Conservation (phyloP, 2,797 vertebrate species). For the Pristis pectinata region DNA sequence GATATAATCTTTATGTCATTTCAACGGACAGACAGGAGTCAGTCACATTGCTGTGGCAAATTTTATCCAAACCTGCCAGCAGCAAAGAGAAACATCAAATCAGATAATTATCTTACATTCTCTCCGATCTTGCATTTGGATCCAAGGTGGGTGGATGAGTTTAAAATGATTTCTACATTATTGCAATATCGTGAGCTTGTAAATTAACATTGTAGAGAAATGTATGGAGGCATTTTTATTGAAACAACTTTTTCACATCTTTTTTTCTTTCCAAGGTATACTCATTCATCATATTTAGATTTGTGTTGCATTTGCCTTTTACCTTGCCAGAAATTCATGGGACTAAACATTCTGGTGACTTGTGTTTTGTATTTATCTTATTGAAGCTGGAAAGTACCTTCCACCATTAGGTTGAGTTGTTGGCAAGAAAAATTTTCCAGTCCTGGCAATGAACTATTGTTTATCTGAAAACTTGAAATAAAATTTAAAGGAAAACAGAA, state of each 20-base stretch:
- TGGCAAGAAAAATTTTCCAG: neutral
- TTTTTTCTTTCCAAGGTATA: neutral
- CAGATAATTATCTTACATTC: too few relatives aligned
- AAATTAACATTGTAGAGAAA: neutral
- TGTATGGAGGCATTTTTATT: neutral
- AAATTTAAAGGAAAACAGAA: constrained; percentile 3
- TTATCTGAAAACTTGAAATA: neutral
- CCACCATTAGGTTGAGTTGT: neutral
- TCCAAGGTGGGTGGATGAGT: neutral
- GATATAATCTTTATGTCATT: too few relatives aligned
- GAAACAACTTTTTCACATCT: neutral
- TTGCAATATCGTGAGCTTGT: neutral
- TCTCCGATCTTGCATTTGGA: neutral
- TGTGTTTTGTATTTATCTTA: neutral
- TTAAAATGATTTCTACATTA: neutral
- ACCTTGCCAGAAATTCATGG: too few relatives aligned
- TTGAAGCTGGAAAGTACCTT: neutral
- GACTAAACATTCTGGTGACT: neutral
- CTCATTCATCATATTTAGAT: neutral
- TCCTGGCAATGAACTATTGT: neutral
- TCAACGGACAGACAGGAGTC: too few relatives aligned
- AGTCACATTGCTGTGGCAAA: too few relatives aligned
- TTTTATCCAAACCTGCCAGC: too few relatives aligned
- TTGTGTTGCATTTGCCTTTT: neutral
- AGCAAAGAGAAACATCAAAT: too few relatives aligned